phyloP scores from a whole-genome alignment of 2,797 vertebrate species.

The Propithecus perrieri region DNA sequence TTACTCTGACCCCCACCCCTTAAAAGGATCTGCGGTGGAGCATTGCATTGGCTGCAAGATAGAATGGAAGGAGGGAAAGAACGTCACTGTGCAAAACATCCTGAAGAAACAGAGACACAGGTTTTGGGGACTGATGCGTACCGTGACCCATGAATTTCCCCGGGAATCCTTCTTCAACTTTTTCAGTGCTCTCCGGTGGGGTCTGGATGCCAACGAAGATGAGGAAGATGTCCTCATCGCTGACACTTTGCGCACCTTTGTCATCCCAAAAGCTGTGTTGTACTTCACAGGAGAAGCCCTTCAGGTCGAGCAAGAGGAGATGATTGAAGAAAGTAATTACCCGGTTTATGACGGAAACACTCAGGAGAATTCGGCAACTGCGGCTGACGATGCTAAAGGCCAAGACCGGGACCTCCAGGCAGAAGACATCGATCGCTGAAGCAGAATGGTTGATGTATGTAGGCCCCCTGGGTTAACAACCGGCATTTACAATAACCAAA shows the following conservation, averaged over 20 bases:
- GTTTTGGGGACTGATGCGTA: not conserved
- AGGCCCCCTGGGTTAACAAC: not conserved
- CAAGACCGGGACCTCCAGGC: not conserved
- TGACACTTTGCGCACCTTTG: not conserved
- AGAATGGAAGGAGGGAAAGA: slow-evolving; percentile 96
- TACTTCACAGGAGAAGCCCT: slow-evolving; percentile 13
- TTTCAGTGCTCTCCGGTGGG: not conserved
- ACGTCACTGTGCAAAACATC: slow-evolving; percentile 95
- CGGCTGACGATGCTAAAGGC: not conserved
- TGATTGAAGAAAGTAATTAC: not conserved
- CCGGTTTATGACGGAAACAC: not conserved
- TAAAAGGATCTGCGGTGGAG: slow-evolving; percentile 95
- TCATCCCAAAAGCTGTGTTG: not conserved
- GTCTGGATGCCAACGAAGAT: not conserved
- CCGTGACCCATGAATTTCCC: not conserved
- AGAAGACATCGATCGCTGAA: not conserved
- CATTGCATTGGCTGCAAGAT: slow-evolving; percentile 94
- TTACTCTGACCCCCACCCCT: slow-evolving; percentile 93
- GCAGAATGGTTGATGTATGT: not conserved
- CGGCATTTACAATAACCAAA: not conserved
- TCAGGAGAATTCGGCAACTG: not conserved
- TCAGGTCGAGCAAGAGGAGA: not conserved
- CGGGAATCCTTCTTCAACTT: not conserved
- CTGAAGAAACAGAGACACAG: slow-evolving; percentile 85
- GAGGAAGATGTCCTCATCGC: not conserved